phyloP scores from a whole-genome alignment of 2,797 vertebrate species.

The Vultur gryphus region DNA sequence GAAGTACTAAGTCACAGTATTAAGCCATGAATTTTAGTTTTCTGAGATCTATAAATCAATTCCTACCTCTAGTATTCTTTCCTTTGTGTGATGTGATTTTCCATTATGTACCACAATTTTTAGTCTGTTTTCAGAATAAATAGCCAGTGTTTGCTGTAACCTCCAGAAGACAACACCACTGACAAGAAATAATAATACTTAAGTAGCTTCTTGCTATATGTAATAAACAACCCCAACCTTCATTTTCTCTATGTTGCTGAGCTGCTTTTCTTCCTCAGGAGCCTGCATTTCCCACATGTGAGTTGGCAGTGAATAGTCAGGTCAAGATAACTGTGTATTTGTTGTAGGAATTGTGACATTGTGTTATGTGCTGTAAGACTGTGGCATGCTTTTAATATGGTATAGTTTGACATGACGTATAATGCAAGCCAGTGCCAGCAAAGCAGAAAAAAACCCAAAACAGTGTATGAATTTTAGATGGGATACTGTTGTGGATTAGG shows the following conservation, averaged over 20 bases:
- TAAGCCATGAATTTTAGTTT: neutral
- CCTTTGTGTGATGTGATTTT: neutral
- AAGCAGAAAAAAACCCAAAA: neutral
- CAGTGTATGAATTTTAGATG: neutral
- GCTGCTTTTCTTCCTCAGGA: neutral
- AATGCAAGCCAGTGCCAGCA: neutral
- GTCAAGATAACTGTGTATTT: neutral
- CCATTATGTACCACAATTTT: neutral
- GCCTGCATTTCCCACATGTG: neutral
- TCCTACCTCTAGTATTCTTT: neutral
- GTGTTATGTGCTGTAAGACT: neutral
- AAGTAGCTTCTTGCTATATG: neutral
- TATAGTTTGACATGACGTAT: neutral
- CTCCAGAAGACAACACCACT: neutral
- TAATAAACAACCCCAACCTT: neutral
- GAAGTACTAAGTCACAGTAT: neutral
- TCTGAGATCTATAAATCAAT: neutral
- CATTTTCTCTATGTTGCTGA: neutral
- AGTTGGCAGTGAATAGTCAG: neutral
- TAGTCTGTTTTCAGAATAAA: neutral
- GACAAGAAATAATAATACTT: neutral
- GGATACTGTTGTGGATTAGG: neutral
- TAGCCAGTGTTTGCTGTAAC: neutral
- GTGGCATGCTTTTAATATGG: neutral
- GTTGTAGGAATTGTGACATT: neutral